These are phyloP conservation scores for Rachycentron canadum DNA, from an alignment of 2,797 vertebrate genomes.

Conservation along the genomic window DNA sequence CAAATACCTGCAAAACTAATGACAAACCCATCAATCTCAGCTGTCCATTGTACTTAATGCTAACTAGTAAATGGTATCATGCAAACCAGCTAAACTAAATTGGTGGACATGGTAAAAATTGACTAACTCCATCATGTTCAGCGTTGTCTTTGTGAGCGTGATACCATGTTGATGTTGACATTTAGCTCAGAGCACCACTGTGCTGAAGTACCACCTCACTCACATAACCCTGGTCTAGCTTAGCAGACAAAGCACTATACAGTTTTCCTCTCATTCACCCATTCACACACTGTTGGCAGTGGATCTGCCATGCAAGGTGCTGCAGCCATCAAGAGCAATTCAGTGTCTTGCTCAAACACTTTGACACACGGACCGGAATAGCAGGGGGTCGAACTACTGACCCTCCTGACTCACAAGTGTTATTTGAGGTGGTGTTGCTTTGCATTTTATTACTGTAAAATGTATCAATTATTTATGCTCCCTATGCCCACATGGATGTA, in stretches of 20 bases:
- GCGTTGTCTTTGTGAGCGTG: not conserved
- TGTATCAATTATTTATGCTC: not conserved
- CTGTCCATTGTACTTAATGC: not conserved
- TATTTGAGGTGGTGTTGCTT: not conserved
- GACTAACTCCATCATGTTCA: not conserved
- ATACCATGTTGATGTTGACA: not conserved
- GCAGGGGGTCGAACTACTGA: not conserved
- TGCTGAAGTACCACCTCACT: not conserved
- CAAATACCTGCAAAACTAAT: not conserved
- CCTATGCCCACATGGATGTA: not conserved
- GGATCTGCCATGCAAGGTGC: not conserved
- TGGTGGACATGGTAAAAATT: not conserved
- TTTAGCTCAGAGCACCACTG: not conserved
- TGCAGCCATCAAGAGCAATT: slow-evolving; percentile 3
- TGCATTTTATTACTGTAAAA: not conserved
- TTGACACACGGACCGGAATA: not conserved
- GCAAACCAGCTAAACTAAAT: not conserved
- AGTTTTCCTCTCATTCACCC: not conserved
- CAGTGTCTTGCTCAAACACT: not conserved
- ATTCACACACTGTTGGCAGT: not conserved
- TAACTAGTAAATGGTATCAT: not conserved
- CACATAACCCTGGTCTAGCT: not conserved
- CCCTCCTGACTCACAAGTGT: not conserved
- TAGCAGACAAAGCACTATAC: not conserved
- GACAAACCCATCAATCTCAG: not conserved